Evolutionary conservation across 2,888 invertebrate species (phyloP).

Genomic region (Hylaea fasciaria): DNA sequence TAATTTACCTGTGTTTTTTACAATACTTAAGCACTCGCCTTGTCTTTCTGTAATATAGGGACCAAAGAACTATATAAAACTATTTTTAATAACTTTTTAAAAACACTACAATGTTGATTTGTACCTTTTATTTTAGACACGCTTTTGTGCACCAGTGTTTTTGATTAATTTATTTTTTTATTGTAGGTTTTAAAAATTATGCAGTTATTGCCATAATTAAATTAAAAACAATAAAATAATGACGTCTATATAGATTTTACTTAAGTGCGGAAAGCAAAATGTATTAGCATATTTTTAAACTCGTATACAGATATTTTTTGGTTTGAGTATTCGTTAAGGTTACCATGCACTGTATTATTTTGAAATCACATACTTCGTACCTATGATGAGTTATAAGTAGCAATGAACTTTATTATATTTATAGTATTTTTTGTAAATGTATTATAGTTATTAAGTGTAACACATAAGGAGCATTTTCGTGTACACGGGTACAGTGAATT

Average conservation of each 20-base stretch:
- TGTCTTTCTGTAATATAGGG: conserved; percentile 22
- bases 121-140: conserved; percentile 28
- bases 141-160: conserved; percentile 39
- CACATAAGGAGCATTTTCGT: too few species aligned
- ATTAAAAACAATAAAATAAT: neutral
- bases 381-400: neutral
- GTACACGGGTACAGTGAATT: too few species aligned
- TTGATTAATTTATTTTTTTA: conserved; percentile 21
- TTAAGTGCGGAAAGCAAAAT: neutral
- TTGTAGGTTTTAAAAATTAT: conserved; percentile 9
- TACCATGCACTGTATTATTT: conserved; percentile 41
- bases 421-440: conserved; percentile 4
- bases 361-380: conserved; percentile 28
- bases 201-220: conserved; percentile 15
- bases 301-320: neutral
- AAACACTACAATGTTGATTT: conserved; percentile 20
- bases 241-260: neutral
- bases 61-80: conserved; percentile 43
- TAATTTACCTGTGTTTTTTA: conserved; percentile 4
- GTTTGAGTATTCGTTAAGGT: conserved; percentile 25
- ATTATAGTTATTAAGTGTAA: neutral
- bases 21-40: neutral
- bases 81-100: conserved; percentile 12
- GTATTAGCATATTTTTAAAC: neutral
- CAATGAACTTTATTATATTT: neutral